Base-by-base conservation (phyloP, 1,140 invertebrate genomes). In the Pseudomyrmex concolor region DNA sequence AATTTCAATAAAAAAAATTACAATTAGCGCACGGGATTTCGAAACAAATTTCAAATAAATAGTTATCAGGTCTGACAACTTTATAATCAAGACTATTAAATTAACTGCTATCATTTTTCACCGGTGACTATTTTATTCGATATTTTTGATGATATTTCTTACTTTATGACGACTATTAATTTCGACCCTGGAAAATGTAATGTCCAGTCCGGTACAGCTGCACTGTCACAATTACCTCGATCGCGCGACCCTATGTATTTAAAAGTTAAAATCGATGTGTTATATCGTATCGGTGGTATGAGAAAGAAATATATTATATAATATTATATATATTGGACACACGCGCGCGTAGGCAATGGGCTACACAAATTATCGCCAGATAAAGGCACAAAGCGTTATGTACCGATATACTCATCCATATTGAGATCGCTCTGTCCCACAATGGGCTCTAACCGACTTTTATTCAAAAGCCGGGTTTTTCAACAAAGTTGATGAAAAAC, bases 371-470 rank as follows among this genome's bases (percentile, higher is more conserved):
- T 80, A 80, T 80, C 76, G 76, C 76, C 66, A 80, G 66, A 66
- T 80, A 80, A 80, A 80, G 76, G 76, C 76, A 80, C 76, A 80
- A 80, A 80, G 76, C 76, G 76, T 80, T 80, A 80, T 80, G 76
- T 80, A 80, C 76, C 76, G 76, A 67, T 77, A 77, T 80, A 71
- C 76, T 80, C 76, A 80, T 80, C 76, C 76, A 80, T 80, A 80
- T 80, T 80, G 76, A 80, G 76, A 80, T 80, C 76, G 76, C 76
- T 80, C 76, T 71, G 76, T 80, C 76, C 76, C 76, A 80, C 76
- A 80, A 71, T 80, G 43, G 76, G 66, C 66, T 77, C 73, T 80
- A 80, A 80, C 76, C 76, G 76, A 80, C 76, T 80, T 80, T 80
- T 80, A 80, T 80, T 80, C 76, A 80, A 80, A 80, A 80, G 76